phyloP scores from a whole-genome alignment of 2,888 invertebrate species.

The Phortica okadai region DNA sequence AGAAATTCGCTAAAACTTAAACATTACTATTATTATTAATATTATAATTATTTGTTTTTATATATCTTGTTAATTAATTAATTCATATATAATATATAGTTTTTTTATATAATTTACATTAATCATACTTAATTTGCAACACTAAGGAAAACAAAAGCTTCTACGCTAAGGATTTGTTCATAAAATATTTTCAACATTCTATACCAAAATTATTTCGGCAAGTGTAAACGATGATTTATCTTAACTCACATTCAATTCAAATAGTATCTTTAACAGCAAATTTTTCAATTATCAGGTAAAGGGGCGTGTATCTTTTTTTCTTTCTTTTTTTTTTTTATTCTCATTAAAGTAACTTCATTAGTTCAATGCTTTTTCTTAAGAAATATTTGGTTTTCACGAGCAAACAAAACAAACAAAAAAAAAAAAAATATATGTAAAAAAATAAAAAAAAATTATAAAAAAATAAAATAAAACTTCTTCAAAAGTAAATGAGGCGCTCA shows the following conservation, averaged over 20 bases:
- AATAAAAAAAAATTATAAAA: not conserved
- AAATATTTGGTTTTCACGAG: conserved; percentile 70
- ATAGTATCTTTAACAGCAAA: conserved; percentile 58
- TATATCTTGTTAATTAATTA: not conserved
- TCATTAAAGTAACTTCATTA: conserved; percentile 13
- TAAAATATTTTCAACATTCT: conserved; percentile 51
- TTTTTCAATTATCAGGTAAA: conserved; percentile 71
- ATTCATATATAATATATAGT: not conserved
- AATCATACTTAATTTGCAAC: conserved; percentile 15
- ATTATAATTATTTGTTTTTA: conserved; percentile 43
- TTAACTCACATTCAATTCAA: conserved; percentile 12
- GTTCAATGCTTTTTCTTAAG: conserved; percentile 49
- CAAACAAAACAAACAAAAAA: conserved; percentile 17
- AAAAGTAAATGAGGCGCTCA: not conserved
- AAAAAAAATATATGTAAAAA: not conserved
- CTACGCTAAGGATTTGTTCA: not conserved
- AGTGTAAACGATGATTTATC: conserved; percentile 34
- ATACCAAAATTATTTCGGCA: conserved; percentile 18
- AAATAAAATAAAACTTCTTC: no score
- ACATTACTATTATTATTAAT: conserved; percentile 52
- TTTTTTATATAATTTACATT: not conserved
- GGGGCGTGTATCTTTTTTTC: conserved; percentile 61
- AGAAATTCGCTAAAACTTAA: conserved; percentile 66
- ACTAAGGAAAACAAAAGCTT: not conserved
- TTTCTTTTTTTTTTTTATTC: conserved; percentile 19